phyloP scores from a whole-genome alignment of 2,113 vertebrate genomes.

The Conger conger region DNA sequence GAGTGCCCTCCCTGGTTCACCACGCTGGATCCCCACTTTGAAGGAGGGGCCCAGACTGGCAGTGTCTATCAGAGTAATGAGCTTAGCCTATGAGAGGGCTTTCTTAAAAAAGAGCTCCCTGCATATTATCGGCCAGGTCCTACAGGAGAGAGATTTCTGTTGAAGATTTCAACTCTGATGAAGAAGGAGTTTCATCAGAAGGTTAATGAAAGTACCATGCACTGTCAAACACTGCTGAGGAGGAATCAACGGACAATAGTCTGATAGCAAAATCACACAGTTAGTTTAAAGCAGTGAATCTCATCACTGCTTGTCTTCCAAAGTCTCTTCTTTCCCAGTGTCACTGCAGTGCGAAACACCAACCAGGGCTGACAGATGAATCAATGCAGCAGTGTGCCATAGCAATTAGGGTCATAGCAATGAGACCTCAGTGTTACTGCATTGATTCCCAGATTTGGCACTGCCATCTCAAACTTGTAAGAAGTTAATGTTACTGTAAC shows the following conservation, averaged over 20 bases:
- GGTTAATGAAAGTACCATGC: background rate
- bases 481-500: too few species aligned
- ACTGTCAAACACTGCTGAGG: background rate
- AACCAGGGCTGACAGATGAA: background rate
- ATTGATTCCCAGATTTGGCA: too few species aligned
- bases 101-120: background rate
- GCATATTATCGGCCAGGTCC: background rate
- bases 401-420: too few species aligned
- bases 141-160: background rate
- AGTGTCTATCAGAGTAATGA: background rate
- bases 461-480: too few species aligned
- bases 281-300: background rate
- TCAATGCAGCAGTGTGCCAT: too few species aligned
- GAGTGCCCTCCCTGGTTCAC: constrained; percentile 20
- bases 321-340: background rate
- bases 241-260: background rate
- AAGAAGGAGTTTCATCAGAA: background rate
- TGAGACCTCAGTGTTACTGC: too few species aligned
- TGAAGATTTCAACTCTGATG: background rate
- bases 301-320: background rate
- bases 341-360: background rate
- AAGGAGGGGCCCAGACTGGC: background rate
- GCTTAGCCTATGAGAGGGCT: background rate
- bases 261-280: background rate
- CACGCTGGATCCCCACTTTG: background rate